These are phyloP conservation scores for Drosophila diplacantha DNA, from an alignment of 2,888 invertebrate genomes.

Conservation along the genomic window DNA sequence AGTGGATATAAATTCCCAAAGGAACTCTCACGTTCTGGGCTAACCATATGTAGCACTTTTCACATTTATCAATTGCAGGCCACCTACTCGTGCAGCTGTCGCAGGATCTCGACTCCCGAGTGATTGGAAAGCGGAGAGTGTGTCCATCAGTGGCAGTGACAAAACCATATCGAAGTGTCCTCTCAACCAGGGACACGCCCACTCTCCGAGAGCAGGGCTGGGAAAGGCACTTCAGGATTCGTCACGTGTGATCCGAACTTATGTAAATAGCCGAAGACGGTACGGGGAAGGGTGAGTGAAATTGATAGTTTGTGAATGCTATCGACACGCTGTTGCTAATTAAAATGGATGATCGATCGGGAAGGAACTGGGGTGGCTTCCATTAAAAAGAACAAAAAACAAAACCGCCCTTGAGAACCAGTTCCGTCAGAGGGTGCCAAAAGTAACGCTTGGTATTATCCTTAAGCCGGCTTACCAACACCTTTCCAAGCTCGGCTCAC, in stretches of 20 bases:
- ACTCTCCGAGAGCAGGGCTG: constrained; percentile 22
- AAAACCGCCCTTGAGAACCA: constrained; percentile 66
- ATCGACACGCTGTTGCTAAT: constrained; percentile 72
- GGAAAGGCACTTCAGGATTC: constrained; percentile 64
- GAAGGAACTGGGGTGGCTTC: constrained; percentile 31
- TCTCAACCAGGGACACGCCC: constrained; percentile 58
- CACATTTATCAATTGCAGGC: constrained; percentile 67
- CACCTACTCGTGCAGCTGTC: constrained; percentile 59
- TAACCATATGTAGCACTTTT: constrained; percentile 29
- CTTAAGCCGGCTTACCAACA: constrained; percentile 67
- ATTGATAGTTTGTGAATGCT: constrained; percentile 71
- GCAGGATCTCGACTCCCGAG: constrained; percentile 20
- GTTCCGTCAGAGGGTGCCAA: constrained; percentile 27
- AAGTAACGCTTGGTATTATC: constrained; percentile 41
- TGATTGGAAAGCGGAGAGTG: constrained; percentile 29
- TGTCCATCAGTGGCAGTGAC: constrained; percentile 38
- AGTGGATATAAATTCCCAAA: constrained; percentile 18
- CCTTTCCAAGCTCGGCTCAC: constrained; percentile 48
- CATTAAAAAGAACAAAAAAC: constrained; percentile 30
- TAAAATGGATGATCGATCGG: constrained; percentile 70
- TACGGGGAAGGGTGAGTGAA: constrained; percentile 61
- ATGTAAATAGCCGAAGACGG: constrained; percentile 57
- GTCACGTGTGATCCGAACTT: constrained; percentile 63
- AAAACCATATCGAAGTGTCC: constrained; percentile 53
- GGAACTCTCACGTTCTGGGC: neutral